These are phyloP conservation scores for Druceiella hillmani DNA, from an alignment of 2,888 invertebrate species.

Conservation along the genomic window DNA sequence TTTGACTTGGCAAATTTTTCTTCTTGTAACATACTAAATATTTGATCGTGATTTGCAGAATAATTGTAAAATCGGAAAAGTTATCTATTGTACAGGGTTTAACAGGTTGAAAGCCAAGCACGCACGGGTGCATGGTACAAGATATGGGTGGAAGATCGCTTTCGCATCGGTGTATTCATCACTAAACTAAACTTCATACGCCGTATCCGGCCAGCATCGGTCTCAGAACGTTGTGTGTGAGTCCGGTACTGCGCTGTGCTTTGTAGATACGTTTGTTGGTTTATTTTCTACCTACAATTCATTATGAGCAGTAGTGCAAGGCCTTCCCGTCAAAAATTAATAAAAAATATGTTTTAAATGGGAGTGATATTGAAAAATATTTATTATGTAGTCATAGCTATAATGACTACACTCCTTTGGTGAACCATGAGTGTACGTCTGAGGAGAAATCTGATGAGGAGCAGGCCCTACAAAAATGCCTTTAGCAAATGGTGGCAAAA, in stretches of 20 bases:
- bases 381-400: not conserved
- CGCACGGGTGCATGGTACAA: not conserved
- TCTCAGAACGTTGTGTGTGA: not conserved
- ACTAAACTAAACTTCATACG: too few relatives aligned
- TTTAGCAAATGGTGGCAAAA: not conserved
- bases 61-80: too few relatives aligned
- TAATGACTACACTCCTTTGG: too few relatives aligned
- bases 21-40: too few relatives aligned
- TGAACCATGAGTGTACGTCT: too few relatives aligned
- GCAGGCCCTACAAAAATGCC: too few relatives aligned
- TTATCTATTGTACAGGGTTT: too few relatives aligned
- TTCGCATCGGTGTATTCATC: conserved; percentile 1
- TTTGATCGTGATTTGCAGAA: too few relatives aligned
- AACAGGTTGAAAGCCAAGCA: not conserved
- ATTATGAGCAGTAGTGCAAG: not conserved
- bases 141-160: conserved; percentile 1
- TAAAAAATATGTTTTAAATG: not conserved
- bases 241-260: conserved; percentile 1
- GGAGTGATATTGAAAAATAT: not conserved
- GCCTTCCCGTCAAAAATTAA: not conserved
- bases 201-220: not conserved
- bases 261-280: not conserved
- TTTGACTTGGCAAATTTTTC: too few relatives aligned
- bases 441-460: too few relatives aligned
- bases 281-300: conserved; percentile 1